Evolutionary conservation across 2,797 vertebrate species (phyloP).

Genomic region (Phataginus tetradactyla): DNA sequence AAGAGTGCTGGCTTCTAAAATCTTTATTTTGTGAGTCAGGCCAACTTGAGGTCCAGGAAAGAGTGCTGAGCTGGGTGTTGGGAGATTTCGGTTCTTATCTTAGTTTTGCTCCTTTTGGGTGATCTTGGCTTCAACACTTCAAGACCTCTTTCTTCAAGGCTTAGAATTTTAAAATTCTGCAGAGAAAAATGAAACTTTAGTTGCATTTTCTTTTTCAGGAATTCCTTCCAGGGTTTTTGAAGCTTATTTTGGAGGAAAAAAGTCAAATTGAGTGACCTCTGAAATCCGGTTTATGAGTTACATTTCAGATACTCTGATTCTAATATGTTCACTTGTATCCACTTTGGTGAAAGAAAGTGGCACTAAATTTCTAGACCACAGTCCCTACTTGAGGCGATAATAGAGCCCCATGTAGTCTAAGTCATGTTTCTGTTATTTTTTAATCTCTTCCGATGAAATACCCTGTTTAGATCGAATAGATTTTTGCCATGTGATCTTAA

Average conservation of each 20-base stretch:
- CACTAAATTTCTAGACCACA: background rate
- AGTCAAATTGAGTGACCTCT: background rate
- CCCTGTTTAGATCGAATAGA: background rate
- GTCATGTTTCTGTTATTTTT: background rate
- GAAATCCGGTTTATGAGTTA: background rate
- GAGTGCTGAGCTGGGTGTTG: background rate
- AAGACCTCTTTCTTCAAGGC: background rate
- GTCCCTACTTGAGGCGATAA: background rate
- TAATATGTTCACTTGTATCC: background rate
- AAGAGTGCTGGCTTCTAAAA: background rate
- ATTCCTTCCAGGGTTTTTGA: slow-evolving; percentile 10
- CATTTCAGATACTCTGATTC: background rate
- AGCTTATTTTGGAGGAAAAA: background rate
- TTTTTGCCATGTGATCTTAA: background rate
- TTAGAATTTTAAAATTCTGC: slow-evolving; percentile 6
- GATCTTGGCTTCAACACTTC: background rate
- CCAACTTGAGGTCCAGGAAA: background rate
- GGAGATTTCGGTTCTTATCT: background rate
- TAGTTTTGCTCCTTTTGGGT: background rate
- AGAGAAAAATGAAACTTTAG: background rate
- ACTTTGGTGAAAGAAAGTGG: background rate
- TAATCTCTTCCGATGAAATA: background rate
- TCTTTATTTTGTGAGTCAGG: background rate
- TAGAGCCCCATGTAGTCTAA: background rate
- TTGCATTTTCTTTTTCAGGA: slow-evolving; percentile 16